These are phyloP conservation scores for Lates calcarifer DNA, from an alignment of 2,113 vertebrate genomes.

Conservation along the genomic window DNA sequence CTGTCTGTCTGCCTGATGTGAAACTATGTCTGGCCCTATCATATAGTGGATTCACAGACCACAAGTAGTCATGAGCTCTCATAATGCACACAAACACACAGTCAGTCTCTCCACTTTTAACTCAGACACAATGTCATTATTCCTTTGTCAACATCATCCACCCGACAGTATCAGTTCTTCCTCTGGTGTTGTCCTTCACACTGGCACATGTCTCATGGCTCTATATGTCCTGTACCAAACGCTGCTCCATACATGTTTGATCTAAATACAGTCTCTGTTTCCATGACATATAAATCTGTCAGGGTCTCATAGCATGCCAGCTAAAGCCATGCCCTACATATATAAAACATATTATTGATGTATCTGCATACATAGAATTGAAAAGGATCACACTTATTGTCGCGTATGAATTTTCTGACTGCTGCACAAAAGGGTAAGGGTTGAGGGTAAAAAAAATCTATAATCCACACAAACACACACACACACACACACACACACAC, in stretches of 20 bases:
- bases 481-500: too few relatives aligned
- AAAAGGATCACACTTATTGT: too few relatives aligned
- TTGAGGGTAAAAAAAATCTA: too few relatives aligned
- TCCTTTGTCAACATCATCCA: neutral
- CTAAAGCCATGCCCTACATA: neutral
- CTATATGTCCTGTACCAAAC: neutral
- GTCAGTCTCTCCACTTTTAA: neutral
- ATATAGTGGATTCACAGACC: conserved; percentile 25
- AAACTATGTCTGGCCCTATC: conserved; percentile 29
- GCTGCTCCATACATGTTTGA: conserved; percentile 3
- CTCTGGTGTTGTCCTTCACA: conserved; percentile 19
- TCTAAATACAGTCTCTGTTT: conserved; percentile 68
- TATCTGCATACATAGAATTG: neutral
- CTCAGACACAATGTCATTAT: neutral
- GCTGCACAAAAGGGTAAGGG: too few relatives aligned
- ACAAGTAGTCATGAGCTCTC: conserved; percentile 12
- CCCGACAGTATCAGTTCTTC: neutral
- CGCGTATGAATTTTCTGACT: too few relatives aligned
- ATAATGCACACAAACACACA: neutral
- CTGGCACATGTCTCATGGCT: conserved; percentile 17
- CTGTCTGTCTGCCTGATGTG: conserved; percentile 38
- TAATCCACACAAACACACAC: too few relatives aligned
- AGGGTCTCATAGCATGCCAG: conserved; percentile 1
- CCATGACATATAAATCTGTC: conserved; percentile 34
- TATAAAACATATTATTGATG: neutral